Base-by-base conservation (phyloP, 1,140 invertebrate species). In the Eumaeus atala region DNA sequence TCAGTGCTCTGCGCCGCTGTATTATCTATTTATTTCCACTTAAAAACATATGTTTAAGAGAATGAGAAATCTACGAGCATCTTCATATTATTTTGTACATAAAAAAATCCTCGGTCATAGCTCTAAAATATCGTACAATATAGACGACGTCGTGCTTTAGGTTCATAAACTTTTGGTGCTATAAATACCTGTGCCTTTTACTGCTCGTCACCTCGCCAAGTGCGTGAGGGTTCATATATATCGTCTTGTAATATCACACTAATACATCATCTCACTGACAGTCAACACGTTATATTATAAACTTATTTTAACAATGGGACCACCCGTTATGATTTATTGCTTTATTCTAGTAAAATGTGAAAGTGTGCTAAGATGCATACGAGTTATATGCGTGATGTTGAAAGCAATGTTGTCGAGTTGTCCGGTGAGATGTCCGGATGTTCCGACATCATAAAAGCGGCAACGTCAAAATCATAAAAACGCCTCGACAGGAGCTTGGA, bases 1-100 rank as follows among this genome's bases (percentile, higher is more conserved):
- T 44, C 40, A 17, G 40, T 16, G 40, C 17, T 44, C 40, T 40
- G 38, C 38, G 9, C 17, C 17, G 16, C 17, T 16, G 40, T 44
- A 44, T 44, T 44, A 14, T 44, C 40, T 44, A 14, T 44, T 18
- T 44, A 44, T 44, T 44, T 44, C 17, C 17, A 44, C 14, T 14
- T 14, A 16, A 17, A 9, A 16, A 44, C 2, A 44, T 16, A 16
- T 9, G 9, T 44, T 17, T 44, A 9, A 16, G 40, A 42, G 12
- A 12, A 38, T 6, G 8, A n/a, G 16, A 16, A 12, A 16, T 4
- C 12, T 16, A 4, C 2, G 12, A 16, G 16, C 14, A 16, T 9
- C 40, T 8, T 16, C 16, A 10, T 4, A 44, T 9, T 8, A 16
- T 9, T 14, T 16, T 14, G 9, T 9, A 9, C n/a, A 28, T 28